Evolutionary conservation across 1,140 invertebrate species (phyloP).

Genomic region (Popillia japonica): DNA sequence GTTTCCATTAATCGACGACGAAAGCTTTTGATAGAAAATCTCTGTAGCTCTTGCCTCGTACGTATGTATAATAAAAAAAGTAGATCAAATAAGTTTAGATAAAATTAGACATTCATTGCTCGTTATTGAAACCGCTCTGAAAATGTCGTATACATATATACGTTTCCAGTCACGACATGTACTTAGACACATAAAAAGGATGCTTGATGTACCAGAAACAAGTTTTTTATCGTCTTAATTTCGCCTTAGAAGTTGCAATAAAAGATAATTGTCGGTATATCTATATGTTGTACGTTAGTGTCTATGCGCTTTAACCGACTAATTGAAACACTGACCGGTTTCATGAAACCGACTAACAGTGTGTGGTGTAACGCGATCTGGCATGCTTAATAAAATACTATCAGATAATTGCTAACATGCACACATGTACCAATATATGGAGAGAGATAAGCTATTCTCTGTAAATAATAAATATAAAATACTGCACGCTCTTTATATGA

Average conservation of each 20-base stretch:
- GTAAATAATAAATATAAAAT: not conserved
- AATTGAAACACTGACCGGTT: slow-evolving; percentile 18
- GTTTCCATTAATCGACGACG: no score
- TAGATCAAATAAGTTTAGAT: not conserved
- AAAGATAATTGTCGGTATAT: slow-evolving; percentile 14
- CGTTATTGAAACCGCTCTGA: not conserved
- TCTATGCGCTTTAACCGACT: not conserved
- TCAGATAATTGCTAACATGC: slow-evolving; percentile 1
- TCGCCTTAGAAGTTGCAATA: slow-evolving; percentile 13
- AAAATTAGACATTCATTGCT: not conserved
- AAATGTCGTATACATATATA: not conserved
- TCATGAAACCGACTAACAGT: not conserved
- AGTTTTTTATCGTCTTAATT: not conserved
- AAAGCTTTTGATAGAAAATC: no score
- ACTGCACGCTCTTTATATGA: not conserved
- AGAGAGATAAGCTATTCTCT: not conserved
- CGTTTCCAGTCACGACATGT: not conserved
- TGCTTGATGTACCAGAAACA: not conserved
- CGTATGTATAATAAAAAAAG: not conserved
- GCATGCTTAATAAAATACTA: slow-evolving; percentile 2
- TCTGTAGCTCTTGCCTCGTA: no score
- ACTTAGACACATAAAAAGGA: not conserved
- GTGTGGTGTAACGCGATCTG: slow-evolving; percentile 13
- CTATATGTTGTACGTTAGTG: not conserved
- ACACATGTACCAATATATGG: not conserved